Evolutionary conservation across 2,888 invertebrate species (phyloP), one percentile per base, ranked within the genome.

Genomic region (Entomobrya proxima): DNA sequence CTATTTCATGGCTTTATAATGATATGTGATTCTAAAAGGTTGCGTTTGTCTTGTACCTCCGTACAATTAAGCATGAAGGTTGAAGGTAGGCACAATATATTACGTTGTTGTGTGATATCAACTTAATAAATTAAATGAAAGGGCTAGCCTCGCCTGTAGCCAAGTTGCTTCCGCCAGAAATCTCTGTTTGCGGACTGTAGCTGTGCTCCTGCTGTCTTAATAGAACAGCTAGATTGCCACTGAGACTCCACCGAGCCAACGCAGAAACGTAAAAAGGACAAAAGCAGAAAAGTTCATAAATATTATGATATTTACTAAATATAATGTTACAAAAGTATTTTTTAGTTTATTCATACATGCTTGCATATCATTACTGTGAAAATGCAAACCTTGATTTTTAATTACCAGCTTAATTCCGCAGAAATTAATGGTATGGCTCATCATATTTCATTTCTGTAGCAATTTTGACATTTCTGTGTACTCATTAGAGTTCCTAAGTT

Each of bases 51-150:
- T 72, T 30, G 9, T 72, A 13, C 50, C 18, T 32, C 32, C 37
- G 9, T 55, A 76, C 61, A 61, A 44, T 27, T 64, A 61, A 30
- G 6, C 27, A 64, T 78, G 58, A 40, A 58, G 37, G 50, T 67
- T 2, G 18, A 6, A 64, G 32, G 37, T 44, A 55, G 44, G 27
- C n/a, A 37, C n/a, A 67, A 67, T 72, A 50, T 30, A 72, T 72
- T 72, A 50, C 18, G 13, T 44, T 72, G 18, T 9, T 15, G 11
- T 47, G 47, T 47, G 15, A 47, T 85, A 85, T 79, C 79, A 85
- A 80, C 85, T 79, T 85, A 79, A 80, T 85, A 85, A 85, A 85
- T 85, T 85, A 85, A 85, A 85, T 79, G 85, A 78, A 72, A n/a
- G n/a, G 74, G 72, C 85, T 79, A 61, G 79, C 74, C 74, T 85